phyloP scores from a whole-genome alignment of 2,113 vertebrate species.

The Glaucidium brasilianum region DNA sequence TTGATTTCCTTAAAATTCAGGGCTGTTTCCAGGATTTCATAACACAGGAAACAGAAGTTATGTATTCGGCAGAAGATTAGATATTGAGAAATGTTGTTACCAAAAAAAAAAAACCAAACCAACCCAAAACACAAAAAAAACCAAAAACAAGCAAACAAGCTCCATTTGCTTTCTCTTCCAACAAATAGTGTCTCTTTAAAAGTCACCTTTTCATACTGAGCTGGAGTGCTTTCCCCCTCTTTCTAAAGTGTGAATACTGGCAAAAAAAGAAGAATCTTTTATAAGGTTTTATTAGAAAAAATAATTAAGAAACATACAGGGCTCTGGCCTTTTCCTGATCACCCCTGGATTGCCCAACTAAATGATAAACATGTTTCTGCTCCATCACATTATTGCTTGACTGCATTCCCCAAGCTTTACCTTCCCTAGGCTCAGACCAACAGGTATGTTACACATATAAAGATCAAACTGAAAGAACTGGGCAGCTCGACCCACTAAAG shows the following conservation, averaged over 20 bases:
- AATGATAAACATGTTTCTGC: rapidly evolving
- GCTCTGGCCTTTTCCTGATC: not conserved
- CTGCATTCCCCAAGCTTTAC: not conserved
- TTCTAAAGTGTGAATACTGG: not conserved
- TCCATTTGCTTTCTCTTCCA: not conserved
- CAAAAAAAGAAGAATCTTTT: not conserved
- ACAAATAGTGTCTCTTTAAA: not conserved
- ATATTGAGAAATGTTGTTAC: constrained; percentile 27
- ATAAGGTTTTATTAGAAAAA: not conserved
- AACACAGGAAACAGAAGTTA: constrained; percentile 76
- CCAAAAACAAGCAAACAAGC: not conserved
- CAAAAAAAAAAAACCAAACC: not conserved
- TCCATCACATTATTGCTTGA: not conserved
- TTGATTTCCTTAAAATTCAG: constrained; percentile 30
- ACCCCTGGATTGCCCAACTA: not conserved
- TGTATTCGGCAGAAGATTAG: constrained; percentile 67
- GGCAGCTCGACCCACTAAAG: rapidly evolving
- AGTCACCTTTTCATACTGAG: not conserved
- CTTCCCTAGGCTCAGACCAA: not conserved
- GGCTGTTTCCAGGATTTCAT: constrained; percentile 69
- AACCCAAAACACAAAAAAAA: too few species aligned
- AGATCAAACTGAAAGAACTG: not conserved
- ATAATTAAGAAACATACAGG: not conserved
- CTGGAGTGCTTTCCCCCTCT: not conserved
- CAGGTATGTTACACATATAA: rapidly evolving